These are phyloP conservation scores for Pristis pectinata DNA, from an alignment of 2,797 vertebrate genomes.

Conservation along the genomic window DNA sequence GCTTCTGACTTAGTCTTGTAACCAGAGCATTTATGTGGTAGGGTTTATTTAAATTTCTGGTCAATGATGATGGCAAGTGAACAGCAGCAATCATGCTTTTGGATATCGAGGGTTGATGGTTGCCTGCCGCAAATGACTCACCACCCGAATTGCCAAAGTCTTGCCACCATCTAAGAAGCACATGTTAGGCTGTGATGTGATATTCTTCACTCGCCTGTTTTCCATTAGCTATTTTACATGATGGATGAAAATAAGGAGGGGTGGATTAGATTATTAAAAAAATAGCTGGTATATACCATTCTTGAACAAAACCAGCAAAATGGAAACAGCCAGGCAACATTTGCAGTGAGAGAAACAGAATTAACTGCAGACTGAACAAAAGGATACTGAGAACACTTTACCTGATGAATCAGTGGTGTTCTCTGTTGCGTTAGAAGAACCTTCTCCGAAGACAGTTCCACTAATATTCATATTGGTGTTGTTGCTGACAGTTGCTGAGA, in stretches of 20 bases:
- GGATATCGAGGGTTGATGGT: too few species aligned
- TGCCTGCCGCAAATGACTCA: too few species aligned
- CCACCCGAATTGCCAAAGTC: too few species aligned
- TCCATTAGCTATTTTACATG: neutral
- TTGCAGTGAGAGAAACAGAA: neutral
- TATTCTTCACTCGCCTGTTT: too few species aligned
- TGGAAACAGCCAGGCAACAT: neutral
- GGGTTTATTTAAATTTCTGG: too few species aligned
- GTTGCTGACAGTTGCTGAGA: neutral
- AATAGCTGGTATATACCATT: neutral
- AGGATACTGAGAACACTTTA: neutral
- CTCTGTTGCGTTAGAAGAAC: neutral
- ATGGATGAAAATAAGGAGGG: neutral
- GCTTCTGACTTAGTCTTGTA: too few species aligned
- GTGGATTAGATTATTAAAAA: neutral
- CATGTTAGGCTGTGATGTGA: too few species aligned
- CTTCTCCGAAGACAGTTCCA: slow-evolving; percentile 28
- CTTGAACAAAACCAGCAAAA: neutral
- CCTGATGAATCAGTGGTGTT: slow-evolving; percentile 25
- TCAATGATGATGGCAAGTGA: too few species aligned
- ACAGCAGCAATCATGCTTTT: too few species aligned
- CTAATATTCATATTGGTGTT: neutral
- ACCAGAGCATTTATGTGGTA: too few species aligned
- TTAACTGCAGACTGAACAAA: neutral
- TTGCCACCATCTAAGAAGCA: too few species aligned